Conservation (phyloP, 2,888 invertebrate genomes). For the Hirtodrosophila confusa region DNA sequence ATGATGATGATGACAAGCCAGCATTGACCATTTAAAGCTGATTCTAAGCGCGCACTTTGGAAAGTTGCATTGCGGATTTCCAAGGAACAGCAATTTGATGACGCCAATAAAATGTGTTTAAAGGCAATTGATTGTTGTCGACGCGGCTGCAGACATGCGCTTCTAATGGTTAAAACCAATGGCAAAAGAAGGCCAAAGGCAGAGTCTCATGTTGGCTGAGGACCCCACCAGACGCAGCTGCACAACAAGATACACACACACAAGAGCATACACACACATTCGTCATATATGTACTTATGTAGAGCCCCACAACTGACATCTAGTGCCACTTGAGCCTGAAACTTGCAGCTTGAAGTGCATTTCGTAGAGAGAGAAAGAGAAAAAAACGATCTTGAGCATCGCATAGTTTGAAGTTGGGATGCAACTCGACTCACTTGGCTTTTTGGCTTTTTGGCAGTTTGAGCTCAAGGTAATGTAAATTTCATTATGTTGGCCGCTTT, state of each 20-base stretch:
- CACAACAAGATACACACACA: conserved; percentile 28
- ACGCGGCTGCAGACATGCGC: conserved; percentile 68
- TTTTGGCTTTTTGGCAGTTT: conserved; percentile 67
- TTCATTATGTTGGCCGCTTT: conserved; percentile 37
- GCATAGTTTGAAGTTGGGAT: conserved; percentile 40
- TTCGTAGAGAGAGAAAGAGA: conserved; percentile 39
- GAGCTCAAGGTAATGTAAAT: conserved; percentile 74
- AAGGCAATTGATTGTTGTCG: conserved; percentile 77
- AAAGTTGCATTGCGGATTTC: conserved; percentile 75
- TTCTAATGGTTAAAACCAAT: conserved; percentile 61
- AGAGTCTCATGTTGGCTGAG: conserved; percentile 23
- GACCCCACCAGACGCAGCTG: conserved; percentile 59
- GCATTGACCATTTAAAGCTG: conserved; percentile 68
- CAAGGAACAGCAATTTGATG: conserved; percentile 75
- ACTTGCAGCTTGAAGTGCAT: conserved; percentile 76
- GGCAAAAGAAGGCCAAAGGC: conserved; percentile 35
- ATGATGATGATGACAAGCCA: conserved; percentile 35
- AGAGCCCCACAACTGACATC: conserved; percentile 69
- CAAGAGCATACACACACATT: conserved; percentile 9
- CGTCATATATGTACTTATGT: conserved; percentile 23
- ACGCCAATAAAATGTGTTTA: conserved; percentile 79
- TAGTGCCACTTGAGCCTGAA: conserved; percentile 72
- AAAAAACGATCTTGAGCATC: conserved; percentile 31
- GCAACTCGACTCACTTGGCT: conserved; percentile 33
- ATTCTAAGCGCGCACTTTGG: conserved; percentile 67